These are phyloP conservation scores for Heteromormyrus szaboi DNA, from an alignment of 2,797 vertebrate species.

Conservation along the genomic window DNA sequence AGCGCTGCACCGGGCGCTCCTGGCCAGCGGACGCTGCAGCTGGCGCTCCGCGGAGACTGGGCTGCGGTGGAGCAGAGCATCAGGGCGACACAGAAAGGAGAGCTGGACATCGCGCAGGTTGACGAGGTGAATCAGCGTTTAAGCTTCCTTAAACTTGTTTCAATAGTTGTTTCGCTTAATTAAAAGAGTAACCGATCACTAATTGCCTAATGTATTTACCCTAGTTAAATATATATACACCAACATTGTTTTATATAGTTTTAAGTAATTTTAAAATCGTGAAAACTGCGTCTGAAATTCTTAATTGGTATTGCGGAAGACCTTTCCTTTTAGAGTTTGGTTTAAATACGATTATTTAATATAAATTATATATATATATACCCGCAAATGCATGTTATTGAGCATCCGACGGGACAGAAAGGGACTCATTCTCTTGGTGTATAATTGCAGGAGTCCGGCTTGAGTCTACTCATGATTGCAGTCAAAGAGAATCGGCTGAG, in stretches of 20 bases:
- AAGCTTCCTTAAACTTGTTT: background rate
- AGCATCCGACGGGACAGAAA: background rate
- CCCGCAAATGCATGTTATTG: background rate
- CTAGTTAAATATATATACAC: background rate
- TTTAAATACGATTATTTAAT: background rate
- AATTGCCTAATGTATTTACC: background rate
- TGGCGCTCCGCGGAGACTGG: slow-evolving; percentile 42
- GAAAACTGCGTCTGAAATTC: background rate
- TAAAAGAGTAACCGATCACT: background rate
- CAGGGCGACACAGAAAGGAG: slow-evolving; percentile 40
- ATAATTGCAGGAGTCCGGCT: slow-evolving; percentile 42
- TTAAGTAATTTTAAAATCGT: background rate
- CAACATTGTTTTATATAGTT: background rate
- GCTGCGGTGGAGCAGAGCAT: slow-evolving; percentile 36
- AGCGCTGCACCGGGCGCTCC: slow-evolving; percentile 14
- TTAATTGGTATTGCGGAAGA: background rate
- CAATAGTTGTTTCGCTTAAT: background rate
- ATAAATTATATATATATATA: background rate
- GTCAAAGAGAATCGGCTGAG: slow-evolving; percentile 45
- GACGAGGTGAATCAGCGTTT: slow-evolving; percentile 27
- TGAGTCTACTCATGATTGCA: slow-evolving; percentile 51
- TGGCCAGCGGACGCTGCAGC: slow-evolving; percentile 31
- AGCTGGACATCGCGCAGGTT: slow-evolving; percentile 17
- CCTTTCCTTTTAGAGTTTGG: background rate
- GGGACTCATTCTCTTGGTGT: background rate